Conservation (phyloP, 2,888 invertebrate genomes). For the Thysanoteuthis rhombus region DNA sequence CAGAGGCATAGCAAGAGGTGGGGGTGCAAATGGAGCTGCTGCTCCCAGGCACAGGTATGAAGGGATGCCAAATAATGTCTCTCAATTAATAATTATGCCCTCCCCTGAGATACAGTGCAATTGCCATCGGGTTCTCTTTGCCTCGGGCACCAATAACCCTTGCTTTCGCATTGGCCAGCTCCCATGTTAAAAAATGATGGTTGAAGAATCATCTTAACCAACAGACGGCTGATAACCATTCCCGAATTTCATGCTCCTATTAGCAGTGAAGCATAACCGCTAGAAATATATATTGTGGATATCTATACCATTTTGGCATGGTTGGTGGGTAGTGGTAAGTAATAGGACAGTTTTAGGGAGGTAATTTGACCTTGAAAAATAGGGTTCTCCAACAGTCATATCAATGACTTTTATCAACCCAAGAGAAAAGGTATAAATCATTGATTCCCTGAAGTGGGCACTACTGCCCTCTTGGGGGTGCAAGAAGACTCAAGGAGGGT, state of each 20-base stretch:
- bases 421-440: background rate
- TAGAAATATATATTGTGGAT: background rate
- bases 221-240: background rate
- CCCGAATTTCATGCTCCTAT: background rate
- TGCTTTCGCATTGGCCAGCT: too few relatives aligned
- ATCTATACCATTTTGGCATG: background rate
- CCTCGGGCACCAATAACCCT: too few relatives aligned
- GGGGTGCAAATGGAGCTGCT: too few relatives aligned
- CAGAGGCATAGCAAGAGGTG: too few relatives aligned
- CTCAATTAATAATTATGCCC: too few relatives aligned
- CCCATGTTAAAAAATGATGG: background rate
- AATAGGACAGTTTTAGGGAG: too few relatives aligned
- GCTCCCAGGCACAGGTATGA: too few relatives aligned
- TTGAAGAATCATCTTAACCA: background rate
- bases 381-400: background rate
- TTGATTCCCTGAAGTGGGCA: background rate
- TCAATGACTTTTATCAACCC: background rate
- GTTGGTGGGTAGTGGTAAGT: background rate
- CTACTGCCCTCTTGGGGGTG: too few relatives aligned
- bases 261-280: background rate
- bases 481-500: too few relatives aligned
- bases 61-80: too few relatives aligned
- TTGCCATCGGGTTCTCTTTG: too few relatives aligned
- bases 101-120: too few relatives aligned
- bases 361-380: background rate